A percentile compares a stretch with the other conserved stretches of the same genome.
These are phyloP conservation scores for Isurus oxyrinchus DNA, from an alignment of 2,113 vertebrate species.

Conservation along the genomic window DNA sequence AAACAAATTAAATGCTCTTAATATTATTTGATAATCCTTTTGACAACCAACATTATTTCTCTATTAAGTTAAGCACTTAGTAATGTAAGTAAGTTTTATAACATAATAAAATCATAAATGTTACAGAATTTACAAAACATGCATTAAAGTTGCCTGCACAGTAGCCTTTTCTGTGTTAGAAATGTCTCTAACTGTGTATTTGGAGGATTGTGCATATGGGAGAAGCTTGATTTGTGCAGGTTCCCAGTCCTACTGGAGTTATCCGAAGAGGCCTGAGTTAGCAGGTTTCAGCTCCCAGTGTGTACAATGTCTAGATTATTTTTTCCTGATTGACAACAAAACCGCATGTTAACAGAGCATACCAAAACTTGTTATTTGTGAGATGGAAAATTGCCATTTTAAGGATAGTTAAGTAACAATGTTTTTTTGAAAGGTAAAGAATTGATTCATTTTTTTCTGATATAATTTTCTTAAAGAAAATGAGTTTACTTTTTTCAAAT, in stretches of 20 bases:
- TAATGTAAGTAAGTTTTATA: neutral
- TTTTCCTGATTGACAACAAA: conserved; percentile 4
- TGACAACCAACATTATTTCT: neutral
- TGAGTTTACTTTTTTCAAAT: neutral
- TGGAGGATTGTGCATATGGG: neutral
- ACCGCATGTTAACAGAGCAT: neutral
- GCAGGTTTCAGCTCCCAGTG: neutral
- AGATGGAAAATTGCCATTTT: neutral
- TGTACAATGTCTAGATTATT: neutral
- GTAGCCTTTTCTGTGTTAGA: neutral
- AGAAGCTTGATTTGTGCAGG: neutral
- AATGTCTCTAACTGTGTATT: neutral
- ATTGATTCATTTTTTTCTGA: neutral
- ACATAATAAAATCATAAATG: neutral
- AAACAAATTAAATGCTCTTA: neutral
- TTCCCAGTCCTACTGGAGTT: no score
- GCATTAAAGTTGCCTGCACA: neutral
- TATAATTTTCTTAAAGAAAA: neutral
- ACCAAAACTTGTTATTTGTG: neutral
- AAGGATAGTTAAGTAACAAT: neutral
- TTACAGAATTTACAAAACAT: neutral
- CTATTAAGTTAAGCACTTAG: neutral
- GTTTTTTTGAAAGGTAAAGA: neutral
- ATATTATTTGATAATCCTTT: neutral
- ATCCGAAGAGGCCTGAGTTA: neutral